Evolutionary conservation across 2,888 invertebrate genomes (phyloP), one percentile per base, ranked within the genome.

Genomic region (Drosophila anceps): DNA sequence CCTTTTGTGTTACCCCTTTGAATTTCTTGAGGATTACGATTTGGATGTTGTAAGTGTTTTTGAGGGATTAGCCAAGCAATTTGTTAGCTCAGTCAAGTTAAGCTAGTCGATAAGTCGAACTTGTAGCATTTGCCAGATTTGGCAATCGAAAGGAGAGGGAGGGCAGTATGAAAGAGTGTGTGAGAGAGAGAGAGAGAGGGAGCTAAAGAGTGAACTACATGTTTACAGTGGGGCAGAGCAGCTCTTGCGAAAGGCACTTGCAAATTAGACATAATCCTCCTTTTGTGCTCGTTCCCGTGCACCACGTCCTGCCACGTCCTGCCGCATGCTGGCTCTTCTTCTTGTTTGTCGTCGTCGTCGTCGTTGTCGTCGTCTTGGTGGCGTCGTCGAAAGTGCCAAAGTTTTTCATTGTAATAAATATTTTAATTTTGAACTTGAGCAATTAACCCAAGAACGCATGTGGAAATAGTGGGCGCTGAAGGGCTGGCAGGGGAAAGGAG

Each of bases 381-480:
- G 87, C 89, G 90, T 80, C 90, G 81, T 71, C 84, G 50, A 90
- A 88, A 90, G 84, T 88, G 87, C 89, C 82, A 89, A 90, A 85
- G 84, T 85, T 85, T 85, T 85, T 79, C 88, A 85, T 87, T 85
- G 84, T 85, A 89, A 85, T 85, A 85, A 85, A 85, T 85, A 85
- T 85, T 85, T 85, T 85, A 85, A 89, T 85, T 85, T 89, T 85
- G 80, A 85, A 85, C 90, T 89, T 87, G 84, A 87, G 90, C 84
- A 85, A 85, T 85, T 85, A 85, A 85, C 90, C 82, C 90, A 72
- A 73, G 73, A 88, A 74, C 84, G 81, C 84, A 88, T 84, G 79
- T 88, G 89, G 71, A 84, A 75, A 65, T 60, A 70, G 63, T 70
- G n/a, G 46, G 31, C 31, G 48, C 31, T 8, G 13, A 8, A 0